Percentiles rank a stretch among this genome's conserved stretches.
phyloP scores from a whole-genome alignment of 2,888 invertebrate genomes.

The Agrotis segetum region DNA sequence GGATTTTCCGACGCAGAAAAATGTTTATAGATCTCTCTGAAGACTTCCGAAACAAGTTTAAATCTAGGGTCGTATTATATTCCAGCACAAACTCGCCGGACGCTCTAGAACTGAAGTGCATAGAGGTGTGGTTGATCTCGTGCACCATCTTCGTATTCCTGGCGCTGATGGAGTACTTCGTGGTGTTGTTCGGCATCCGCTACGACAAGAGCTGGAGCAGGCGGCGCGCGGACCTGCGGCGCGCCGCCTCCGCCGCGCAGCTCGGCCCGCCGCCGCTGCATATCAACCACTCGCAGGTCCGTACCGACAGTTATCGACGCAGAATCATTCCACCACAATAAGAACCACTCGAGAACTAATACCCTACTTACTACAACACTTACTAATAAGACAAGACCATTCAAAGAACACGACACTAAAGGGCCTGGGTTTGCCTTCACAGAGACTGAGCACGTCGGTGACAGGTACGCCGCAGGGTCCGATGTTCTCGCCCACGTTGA shows the following conservation, averaged over 20 bases:
- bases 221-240: conserved; percentile 83
- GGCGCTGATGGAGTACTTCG: conserved; percentile 92
- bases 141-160: conserved; percentile 92
- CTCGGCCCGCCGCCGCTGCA: conserved; percentile 84
- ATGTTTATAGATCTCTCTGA: background rate
- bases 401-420: conserved; percentile 33
- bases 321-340: conserved; percentile 64
- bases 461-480: conserved; percentile 87
- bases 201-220: conserved; percentile 92
- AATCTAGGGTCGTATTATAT: conserved; percentile 44
- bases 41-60: conserved; percentile 2
- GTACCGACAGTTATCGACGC: conserved; percentile 1
- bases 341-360: conserved; percentile 37
- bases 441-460: conserved; percentile 87
- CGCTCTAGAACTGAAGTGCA: conserved; percentile 92
- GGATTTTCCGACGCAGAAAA: background rate
- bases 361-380: background rate
- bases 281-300: conserved; percentile 87
- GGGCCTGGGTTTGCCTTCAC: conserved; percentile 65
- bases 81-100: conserved; percentile 92
- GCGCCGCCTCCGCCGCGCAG: conserved; percentile 86
- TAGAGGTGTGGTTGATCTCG: conserved; percentile 93
- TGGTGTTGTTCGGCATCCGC: conserved; percentile 92
- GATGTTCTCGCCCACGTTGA: conserved; percentile 85
- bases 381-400: background rate